A percentile compares a stretch with the other conserved stretches of the same genome.
These are phyloP conservation scores for Bombus terrestris DNA, from an alignment of 1,140 invertebrate genomes.

Conservation along the genomic window DNA sequence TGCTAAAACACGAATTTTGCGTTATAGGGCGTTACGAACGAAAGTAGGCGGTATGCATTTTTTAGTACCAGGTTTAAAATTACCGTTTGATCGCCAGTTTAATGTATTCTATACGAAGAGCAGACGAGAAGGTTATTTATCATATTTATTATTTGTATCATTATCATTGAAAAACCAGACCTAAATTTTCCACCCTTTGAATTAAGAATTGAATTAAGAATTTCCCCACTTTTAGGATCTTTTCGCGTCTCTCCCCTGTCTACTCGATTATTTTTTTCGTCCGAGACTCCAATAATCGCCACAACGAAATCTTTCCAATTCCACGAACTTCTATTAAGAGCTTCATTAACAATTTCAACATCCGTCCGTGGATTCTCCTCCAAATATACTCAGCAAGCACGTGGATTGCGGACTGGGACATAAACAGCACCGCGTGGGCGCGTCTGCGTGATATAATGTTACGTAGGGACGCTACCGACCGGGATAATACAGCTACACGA, in stretches of 20 bases:
- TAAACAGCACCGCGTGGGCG: slow-evolving; percentile 28
- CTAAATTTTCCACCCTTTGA: too few species aligned
- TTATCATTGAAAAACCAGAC: too few species aligned
- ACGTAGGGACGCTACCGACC: slow-evolving; percentile 47
- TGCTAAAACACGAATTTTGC: background rate
- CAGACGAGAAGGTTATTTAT: too few species aligned
- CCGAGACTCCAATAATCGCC: background rate
- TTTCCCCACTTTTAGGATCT: background rate
- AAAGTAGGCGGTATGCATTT: background rate
- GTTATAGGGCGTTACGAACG: background rate
- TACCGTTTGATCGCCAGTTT: too few species aligned
- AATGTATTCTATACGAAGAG: too few species aligned
- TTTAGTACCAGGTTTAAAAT: background rate
- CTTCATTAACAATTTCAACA: background rate
- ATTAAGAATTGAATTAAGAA: background rate
- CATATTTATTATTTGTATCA: too few species aligned
- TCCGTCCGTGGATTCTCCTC: background rate
- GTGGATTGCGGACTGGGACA: background rate
- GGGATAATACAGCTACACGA: slow-evolving; percentile 38
- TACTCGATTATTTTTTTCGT: background rate
- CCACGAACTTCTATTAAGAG: too few species aligned
- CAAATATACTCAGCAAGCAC: background rate
- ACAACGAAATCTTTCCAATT: background rate
- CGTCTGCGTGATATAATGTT: slow-evolving; percentile 45
- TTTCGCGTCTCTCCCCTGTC: background rate